Evolutionary conservation across 92 coral and sea anemone genomes (phyloP).

Genomic region (Epizoanthus rinbou): DNA sequence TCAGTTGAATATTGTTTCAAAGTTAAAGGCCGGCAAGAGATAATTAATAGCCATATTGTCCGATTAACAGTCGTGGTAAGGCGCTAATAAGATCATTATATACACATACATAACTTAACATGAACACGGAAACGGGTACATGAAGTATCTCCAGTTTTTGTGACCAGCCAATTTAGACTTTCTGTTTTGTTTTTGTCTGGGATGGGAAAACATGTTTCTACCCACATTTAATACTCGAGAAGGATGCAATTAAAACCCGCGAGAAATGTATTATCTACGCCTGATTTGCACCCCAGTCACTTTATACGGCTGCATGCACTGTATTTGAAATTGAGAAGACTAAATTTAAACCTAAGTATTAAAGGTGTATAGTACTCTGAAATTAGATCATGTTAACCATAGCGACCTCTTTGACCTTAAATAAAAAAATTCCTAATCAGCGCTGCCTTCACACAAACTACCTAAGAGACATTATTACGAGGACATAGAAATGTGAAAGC

Average conservation of each 20-base stretch:
- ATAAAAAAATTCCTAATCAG: background rate
- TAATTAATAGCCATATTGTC: too few relatives aligned
- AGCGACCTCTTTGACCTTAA: conserved; percentile 25
- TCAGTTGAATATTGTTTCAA: too few relatives aligned
- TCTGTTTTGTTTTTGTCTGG: background rate
- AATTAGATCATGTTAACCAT: background rate
- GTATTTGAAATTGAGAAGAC: background rate
- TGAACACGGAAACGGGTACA: background rate
- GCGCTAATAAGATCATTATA: too few relatives aligned
- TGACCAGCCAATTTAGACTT: background rate
- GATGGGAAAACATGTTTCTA: background rate
- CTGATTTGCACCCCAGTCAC: too few relatives aligned
- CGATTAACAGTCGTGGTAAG: too few relatives aligned
- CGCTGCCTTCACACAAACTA: too few relatives aligned
- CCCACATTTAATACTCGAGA: background rate
- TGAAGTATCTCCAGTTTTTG: background rate
- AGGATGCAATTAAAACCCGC: too few relatives aligned
- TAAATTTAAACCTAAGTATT: background rate
- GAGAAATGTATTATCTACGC: too few relatives aligned
- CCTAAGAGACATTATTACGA: too few relatives aligned
- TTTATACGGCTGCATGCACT: background rate
- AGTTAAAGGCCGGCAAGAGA: too few relatives aligned
- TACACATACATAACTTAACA: background rate
- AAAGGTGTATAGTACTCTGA: background rate
- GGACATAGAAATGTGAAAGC: too few relatives aligned